Base-by-base conservation (phyloP, 2,888 invertebrate genomes). In the Eupithecia abbreviata region DNA sequence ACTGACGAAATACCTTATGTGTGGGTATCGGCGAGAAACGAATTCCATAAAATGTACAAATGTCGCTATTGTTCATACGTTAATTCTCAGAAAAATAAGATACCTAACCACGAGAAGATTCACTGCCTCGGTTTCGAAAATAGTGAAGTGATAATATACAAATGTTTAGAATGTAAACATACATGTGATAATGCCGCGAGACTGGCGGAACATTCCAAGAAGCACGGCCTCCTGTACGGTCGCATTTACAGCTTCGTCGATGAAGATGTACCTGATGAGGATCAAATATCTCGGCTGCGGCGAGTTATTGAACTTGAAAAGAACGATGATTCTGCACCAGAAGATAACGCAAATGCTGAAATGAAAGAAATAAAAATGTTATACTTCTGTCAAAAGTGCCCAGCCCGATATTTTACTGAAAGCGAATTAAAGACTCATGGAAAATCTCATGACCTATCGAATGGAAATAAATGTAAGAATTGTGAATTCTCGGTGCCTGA, bases 1-100 rank as follows among this genome's bases (percentile, higher is more conserved):
- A 84, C 93, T 13, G 96, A 88, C 83, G 97, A 97, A 84, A 96
- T 97, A 74, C 97, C 97, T 0, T 93, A 96, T 73, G 97, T 97
- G 5, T 97, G 97, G 97, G 97, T 97, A 0, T 97, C 97, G 0
- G 96, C 96, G 62, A 96, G 96, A 79, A 97, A 96, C 15, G 96
- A 96, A 74, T 96, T 97, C 78, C 96, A 96, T 73, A 98, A 98
- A 92, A 97, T 98, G 96, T 97, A 97, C 88, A 97, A 98, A 88
- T 98, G 98, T 88, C 96, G 97, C 49, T 97, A 96, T 88, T 98
- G 98, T 88, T 98, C 98, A 0, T 98, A 98, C 88, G 97, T 98
- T 15, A 98, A 98, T 87, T 95, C 97, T n/a, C 95, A 98, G 72
- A 96, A 97, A 85, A 96, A 97, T 68, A 98, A 97, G 89, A 97